Evolutionary conservation across 1,140 invertebrate species (phyloP).

Genomic region (Cotesia vestalis): DNA sequence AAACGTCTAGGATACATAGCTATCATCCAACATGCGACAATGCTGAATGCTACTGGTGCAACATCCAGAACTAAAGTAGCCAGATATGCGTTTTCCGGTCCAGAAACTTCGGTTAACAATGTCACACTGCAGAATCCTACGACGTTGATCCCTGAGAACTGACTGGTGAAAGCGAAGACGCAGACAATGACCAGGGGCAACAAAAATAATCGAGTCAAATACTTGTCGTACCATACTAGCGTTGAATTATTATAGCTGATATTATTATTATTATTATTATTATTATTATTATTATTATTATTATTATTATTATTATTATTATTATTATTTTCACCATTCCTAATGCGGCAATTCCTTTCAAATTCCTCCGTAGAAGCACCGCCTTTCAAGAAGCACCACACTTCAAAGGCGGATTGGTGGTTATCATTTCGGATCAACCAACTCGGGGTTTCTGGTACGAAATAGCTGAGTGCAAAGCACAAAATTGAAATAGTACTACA

Average conservation of each 20-base stretch:
- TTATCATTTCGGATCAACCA: conserved; percentile 72
- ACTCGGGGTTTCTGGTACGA: conserved; percentile 77
- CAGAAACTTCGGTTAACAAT: conserved; percentile 69
- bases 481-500: conserved; percentile 66
- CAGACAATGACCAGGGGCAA: conserved; percentile 72
- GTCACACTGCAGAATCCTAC: conserved; percentile 78
- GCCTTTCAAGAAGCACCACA: conserved; percentile 55
- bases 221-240: neutral
- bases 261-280: conserved; percentile 36
- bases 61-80: conserved; percentile 74
- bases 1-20: conserved; percentile 70
- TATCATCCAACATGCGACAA: conserved; percentile 69
- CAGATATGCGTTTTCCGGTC: conserved; percentile 67
- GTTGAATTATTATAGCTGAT: neutral
- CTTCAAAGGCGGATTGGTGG: conserved; percentile 63
- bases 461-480: conserved; percentile 60
- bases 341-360: conserved; percentile 23
- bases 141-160: conserved; percentile 74
- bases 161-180: conserved; percentile 70
- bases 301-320: conserved; percentile 24
- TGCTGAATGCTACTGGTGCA: conserved; percentile 72
- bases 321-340: neutral
- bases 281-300: conserved; percentile 44
- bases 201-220: conserved; percentile 55
- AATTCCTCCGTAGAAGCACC: conserved; percentile 42